Base-by-base conservation (phyloP, 2,888 invertebrate species). In the Hipparchia semele region DNA sequence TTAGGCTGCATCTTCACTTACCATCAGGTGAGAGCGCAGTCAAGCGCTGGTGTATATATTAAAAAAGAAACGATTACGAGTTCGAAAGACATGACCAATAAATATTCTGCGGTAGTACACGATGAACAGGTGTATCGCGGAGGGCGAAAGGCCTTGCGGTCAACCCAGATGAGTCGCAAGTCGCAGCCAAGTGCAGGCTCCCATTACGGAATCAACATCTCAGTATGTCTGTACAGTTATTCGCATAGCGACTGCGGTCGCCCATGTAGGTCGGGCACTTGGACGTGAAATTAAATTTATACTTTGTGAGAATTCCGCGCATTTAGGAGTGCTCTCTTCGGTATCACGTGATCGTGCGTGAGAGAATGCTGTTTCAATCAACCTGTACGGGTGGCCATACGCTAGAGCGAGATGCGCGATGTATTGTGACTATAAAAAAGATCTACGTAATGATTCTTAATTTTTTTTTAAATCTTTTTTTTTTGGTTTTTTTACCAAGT, bases 241-340 rank as follows among this genome's bases (percentile, higher is more conserved):
- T 86, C 87, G 87, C 88, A 87, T 86, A 84, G 84, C 85, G 81
- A 84, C 83, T 85, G 86, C 86, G 88, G 87, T 86, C 86, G 80
- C 76, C 8, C 79, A 90, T 90, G 86, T 92, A 84, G 92, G 90
- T 88, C 90, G 87, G 84, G 82, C 84, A 84, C 86, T 87, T 85
- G 83, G 83, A 86, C 87, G 84, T 89, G 79, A 87, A 90, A 90
- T 90, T 87, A 87, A 88, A 89, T 87, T 85, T 86, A 89, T 89
- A 82, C 84, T 86, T 84, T 84, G 84, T 83, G 81, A 83, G 86
- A 87, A 87, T 85, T 84, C 86, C 84, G 78, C 80, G 77, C 49
- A 49, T 39, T 39, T 39, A 39, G 5, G 39, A 39, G 39, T 39
- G 39, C 39, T 39, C 39, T 39, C 39, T 39, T 39, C 39, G 39